Base-by-base conservation (phyloP, 2,797 vertebrate species). In the Cirrhinus molitorella region DNA sequence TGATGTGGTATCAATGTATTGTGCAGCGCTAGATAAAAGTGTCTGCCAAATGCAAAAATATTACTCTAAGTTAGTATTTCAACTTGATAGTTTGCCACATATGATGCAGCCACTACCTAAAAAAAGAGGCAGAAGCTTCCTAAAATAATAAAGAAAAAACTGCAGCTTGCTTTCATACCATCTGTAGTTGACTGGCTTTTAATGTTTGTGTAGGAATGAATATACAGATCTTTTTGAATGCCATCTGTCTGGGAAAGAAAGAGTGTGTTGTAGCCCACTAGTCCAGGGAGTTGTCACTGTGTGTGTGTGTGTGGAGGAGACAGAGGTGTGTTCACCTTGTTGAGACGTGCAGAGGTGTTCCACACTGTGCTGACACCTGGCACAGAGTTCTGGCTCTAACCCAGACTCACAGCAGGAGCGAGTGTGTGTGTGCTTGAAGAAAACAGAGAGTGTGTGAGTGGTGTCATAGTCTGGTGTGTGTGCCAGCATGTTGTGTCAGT, bases 261-360 rank as follows among this genome's bases (percentile, higher is more conserved):
- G 37, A 28, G 11, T 72, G 25, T 83, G 45, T 83, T 75, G 55
- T 40, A 85, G 66, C 47, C 5, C 14, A 63, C 19, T 87, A 66
- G 74, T 75, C 55, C 51, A 67, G 68, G 59, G 55, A 76, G 53
- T 77, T 80, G 66, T 80, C 34, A 47, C 45, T n/a, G 53, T 43
- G 59, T 76, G 45, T 75, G 43, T 84, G 79, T 81, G 53, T 43
- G 67, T 57, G 68, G 57, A 65, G 59, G 68, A 86, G 85, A 86
- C 77, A 86, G 80, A 83, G 85, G 85, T 66, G 57, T 67, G 68
- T 80, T 83, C 81, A 83, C 85, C 85, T 83, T 83, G 85, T 86
- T 86, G 75, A 82, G 74, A 83, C 40, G 76, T 67, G 80, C 77
- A 73, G 80, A 83, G 85, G 74, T 79, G 85, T 79, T 86, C 77